Evolutionary conservation across 2,113 vertebrate genomes (phyloP), one percentile per base, ranked within the genome.

Genomic region (Bambusicola thoracicus): DNA sequence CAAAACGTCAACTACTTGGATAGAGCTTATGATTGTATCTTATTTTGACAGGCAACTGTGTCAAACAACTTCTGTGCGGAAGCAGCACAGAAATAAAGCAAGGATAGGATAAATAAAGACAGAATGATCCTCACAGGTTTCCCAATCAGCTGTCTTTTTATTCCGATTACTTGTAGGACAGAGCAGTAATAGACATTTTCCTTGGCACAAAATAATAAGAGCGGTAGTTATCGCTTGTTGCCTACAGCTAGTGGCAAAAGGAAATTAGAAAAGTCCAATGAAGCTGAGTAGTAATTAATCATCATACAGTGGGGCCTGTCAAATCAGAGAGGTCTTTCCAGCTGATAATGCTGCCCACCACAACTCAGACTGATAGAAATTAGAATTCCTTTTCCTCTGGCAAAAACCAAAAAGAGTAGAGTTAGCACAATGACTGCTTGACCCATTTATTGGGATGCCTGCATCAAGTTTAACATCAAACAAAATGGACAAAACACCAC

Each of bases 201-300:
- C 98, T 98, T 98, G 98, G 98, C 98, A 98, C 98, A 96, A 98
- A 98, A 99, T 99, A 99, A 99, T 99, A 99, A 99, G 98, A 98
- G 98, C 98, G 96, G 97, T 98, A 99, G 98, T 99, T 99, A 99
- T 98, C 98, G 96, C 98, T 75, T 96, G 97, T 98, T 98, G 99
- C 99, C 99, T 98, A 98, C 98, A 99, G 99, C 98, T 98, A 99
- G 98, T 97, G 97, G 98, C 97, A 97, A 98, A 96, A 98, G 97
- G 98, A 98, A 98, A 98, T 98, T 98, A 98, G 98, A 98, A 98
- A 98, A 99, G 98, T 98, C 98, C 98, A 98, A 98, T 98, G 98
- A 98, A 98, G 98, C 98, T 94, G 97, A 99, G 98, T 98, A 98
- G 99, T 99, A 99, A 99, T 99, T 99, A 99, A 99, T 99, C 99